Evolutionary conservation across 2,113 vertebrate genomes (phyloP).

Genomic region (Sminthopsis crassicaudata): DNA sequence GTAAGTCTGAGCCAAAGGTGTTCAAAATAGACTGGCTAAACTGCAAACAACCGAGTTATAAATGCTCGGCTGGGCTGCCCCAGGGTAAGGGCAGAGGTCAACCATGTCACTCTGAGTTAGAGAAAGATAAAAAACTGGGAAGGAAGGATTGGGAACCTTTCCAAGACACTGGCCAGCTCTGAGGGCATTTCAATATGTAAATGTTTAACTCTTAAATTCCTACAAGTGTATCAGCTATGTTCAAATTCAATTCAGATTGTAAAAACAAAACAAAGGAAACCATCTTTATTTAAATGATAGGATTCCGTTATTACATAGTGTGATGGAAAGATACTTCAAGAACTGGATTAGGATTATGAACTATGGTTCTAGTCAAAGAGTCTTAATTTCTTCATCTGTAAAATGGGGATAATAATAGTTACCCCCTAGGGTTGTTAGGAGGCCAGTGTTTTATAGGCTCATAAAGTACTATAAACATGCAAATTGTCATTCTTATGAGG

Average conservation of each 20-base stretch:
- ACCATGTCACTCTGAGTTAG: conserved; percentile 62
- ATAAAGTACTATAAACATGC: background rate
- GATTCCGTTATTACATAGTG: background rate
- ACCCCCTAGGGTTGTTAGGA: background rate
- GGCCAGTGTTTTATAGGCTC: background rate
- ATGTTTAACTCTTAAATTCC: conserved; percentile 48
- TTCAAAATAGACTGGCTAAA: conserved; percentile 76
- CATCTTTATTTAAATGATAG: background rate
- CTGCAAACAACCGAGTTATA: conserved; percentile 79
- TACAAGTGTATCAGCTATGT: conserved; percentile 25
- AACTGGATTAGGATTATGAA: background rate
- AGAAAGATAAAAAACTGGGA: conserved; percentile 60
- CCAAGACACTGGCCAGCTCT: conserved; percentile 51
- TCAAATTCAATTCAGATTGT: background rate
- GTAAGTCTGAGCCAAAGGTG: conserved; percentile 80
- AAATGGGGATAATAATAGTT: background rate
- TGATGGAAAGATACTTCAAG: background rate
- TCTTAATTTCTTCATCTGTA: background rate
- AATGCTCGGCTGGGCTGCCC: conserved; percentile 72
- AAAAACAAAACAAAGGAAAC: conserved; percentile 1
- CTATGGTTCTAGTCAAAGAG: background rate
- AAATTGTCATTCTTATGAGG: background rate
- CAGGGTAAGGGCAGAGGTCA: conserved; percentile 71
- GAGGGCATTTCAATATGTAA: conserved; percentile 14
- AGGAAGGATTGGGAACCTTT: conserved; percentile 35